Conservation (phyloP, 1,140 invertebrate species). For the Diachasmimorpha longicaudata region DNA sequence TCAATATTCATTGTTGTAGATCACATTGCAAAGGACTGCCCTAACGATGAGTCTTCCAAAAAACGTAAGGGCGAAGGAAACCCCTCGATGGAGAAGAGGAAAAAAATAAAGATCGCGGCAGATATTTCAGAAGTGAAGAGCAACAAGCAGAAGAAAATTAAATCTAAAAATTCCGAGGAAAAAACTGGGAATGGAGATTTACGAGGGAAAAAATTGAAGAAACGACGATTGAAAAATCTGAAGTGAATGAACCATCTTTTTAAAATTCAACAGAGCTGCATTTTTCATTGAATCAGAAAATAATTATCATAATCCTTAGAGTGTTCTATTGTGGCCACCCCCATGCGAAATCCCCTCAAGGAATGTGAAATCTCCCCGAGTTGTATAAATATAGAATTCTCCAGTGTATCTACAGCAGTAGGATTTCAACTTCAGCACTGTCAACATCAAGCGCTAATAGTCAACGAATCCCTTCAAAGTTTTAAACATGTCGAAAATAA, state of each 20-base stretch:
- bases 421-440: constrained; percentile 1
- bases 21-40: constrained; percentile 38
- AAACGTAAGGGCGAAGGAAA: constrained; percentile 10
- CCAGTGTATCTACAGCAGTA: constrained; percentile 31
- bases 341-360: constrained; percentile 9
- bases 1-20: constrained; percentile 35
- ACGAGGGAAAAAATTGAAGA: too few species aligned
- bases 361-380: neutral
- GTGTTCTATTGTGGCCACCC: constrained; percentile 43
- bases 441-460: neutral
- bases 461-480: neutral
- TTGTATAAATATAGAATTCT: neutral
- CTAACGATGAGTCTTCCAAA: neutral
- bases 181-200: neutral
- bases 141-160: constrained; percentile 14
- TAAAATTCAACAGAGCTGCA: neutral
- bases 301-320: constrained; percentile 53
- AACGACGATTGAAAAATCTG: neutral
- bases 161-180: constrained; percentile 7
- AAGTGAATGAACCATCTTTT: neutral
- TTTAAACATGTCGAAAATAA: constrained; percentile 29
- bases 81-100: constrained; percentile 10
- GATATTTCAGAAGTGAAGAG: neutral
- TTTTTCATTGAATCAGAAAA: constrained; percentile 8
- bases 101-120: constrained; percentile 3